Conservation (phyloP, 2,797 vertebrate species). For the Fistularia commersonii region DNA sequence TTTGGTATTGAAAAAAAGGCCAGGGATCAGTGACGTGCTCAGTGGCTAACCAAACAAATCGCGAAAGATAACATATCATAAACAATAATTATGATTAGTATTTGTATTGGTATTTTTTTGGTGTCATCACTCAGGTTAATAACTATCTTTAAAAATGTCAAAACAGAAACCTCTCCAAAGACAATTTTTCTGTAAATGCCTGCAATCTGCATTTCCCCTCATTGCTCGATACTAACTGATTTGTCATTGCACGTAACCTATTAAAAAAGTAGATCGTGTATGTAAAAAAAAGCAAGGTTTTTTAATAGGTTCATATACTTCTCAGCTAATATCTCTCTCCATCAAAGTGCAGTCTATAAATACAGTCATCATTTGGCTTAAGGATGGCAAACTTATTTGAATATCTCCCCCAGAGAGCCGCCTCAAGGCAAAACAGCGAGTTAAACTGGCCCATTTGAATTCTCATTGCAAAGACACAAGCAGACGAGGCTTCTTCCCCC, state of each 20-base stretch:
- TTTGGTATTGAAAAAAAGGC: not conserved
- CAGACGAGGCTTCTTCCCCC: conserved; percentile 38
- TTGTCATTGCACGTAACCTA: too few relatives aligned
- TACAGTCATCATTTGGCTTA: conserved; percentile 42
- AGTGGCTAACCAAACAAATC: not conserved
- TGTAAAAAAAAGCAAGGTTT: too few relatives aligned
- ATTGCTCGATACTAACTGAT: too few relatives aligned
- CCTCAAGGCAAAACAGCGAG: conserved; percentile 58
- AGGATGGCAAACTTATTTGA: conserved; percentile 51
- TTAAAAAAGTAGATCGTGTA: too few relatives aligned
- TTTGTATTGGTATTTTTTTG: too few relatives aligned
- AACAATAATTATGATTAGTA: too few relatives aligned
- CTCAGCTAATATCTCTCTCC: conserved; percentile 11
- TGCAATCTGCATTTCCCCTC: too few relatives aligned
- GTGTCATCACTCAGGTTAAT: not conserved
- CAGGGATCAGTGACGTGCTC: too few relatives aligned
- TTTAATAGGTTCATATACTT: conserved; percentile 11
- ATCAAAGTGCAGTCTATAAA: conserved; percentile 47
- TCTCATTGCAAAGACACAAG: conserved; percentile 52
- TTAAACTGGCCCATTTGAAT: conserved; percentile 53
- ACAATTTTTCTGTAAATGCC: too few relatives aligned
- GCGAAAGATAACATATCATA: too few relatives aligned
- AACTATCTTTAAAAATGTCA: not conserved
- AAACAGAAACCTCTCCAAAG: too few relatives aligned
- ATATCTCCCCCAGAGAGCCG: conserved; percentile 49